Percentiles rank a stretch among this genome's conserved stretches.
Evolutionary conservation across 2,113 vertebrate species (phyloP).

Genomic region (Edolisoma coerulescens): DNA sequence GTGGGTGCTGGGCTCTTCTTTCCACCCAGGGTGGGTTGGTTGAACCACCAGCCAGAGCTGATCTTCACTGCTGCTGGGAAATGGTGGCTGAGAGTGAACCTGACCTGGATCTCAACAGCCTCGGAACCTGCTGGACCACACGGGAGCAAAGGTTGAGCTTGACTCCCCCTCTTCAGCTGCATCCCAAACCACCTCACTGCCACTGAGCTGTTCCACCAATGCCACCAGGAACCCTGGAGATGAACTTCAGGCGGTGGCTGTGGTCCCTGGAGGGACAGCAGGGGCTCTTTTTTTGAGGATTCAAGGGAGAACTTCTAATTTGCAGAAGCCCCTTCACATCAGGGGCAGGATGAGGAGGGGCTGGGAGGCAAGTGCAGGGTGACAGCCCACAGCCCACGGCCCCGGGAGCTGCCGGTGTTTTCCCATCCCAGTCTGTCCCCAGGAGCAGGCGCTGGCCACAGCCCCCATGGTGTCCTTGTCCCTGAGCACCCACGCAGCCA

Average conservation of each 20-base stretch:
- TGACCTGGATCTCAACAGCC: background rate
- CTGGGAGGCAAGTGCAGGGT: background rate
- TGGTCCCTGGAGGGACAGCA: rapidly evolving
- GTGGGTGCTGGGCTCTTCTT: background rate
- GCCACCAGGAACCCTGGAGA: rapidly evolving
- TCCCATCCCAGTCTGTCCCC: background rate
- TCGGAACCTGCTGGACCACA: background rate
- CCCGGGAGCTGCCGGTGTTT: rapidly evolving
- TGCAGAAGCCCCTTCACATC: background rate
- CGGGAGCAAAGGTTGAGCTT: background rate
- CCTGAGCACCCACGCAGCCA: background rate
- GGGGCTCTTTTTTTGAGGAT: background rate
- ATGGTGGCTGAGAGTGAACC: background rate
- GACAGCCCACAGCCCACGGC: background rate
- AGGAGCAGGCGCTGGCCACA: background rate
- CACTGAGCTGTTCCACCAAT: background rate
- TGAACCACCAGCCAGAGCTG: background rate
- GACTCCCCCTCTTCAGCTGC: background rate
- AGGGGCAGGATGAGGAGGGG: background rate
- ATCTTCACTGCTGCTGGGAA: background rate
- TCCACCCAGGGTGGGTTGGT: background rate
- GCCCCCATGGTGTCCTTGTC: background rate
- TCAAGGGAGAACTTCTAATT: background rate
- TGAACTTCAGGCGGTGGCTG: background rate
- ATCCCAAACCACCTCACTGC: rapidly evolving